Evolutionary conservation across 2,888 invertebrate species (phyloP).

Genomic region (Lepidonotus clava): DNA sequence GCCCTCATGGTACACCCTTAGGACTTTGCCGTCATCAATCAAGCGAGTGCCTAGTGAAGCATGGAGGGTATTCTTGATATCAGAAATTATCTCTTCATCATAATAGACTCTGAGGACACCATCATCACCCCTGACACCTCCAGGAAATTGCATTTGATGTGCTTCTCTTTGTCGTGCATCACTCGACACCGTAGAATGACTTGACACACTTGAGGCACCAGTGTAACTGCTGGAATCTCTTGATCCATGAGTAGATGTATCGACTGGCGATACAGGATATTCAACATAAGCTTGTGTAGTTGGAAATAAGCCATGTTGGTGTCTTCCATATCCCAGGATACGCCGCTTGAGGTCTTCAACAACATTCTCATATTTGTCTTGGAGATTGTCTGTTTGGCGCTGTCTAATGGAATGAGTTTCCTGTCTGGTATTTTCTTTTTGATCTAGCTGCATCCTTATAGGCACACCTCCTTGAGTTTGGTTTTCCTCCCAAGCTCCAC

Average conservation of each 20-base stretch:
- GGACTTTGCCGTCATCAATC: constrained; percentile 33
- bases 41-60: constrained; percentile 4
- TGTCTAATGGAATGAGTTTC: neutral
- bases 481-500: constrained; percentile 29
- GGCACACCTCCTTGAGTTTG: neutral
- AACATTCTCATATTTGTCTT: constrained; percentile 28
- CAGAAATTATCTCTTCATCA: constrained; percentile 31
- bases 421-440: neutral
- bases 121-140: constrained; percentile 12
- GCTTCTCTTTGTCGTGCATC: neutral
- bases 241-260: constrained; percentile 32
- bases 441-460: neutral
- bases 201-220: constrained; percentile 13
- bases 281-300: neutral
- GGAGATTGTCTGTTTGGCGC: neutral
- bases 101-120: constrained; percentile 21
- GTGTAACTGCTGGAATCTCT: constrained; percentile 16
- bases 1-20: constrained; percentile 1
- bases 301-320: neutral
- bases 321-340: constrained; percentile 23
- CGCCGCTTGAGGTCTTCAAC: constrained; percentile 10
- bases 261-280: neutral
- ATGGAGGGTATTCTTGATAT: constrained; percentile 33
- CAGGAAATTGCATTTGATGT: constrained; percentile 18
- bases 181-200: constrained; percentile 6